phyloP scores from a whole-genome alignment of 2,797 vertebrate genomes.

The Gallinago solitaria region DNA sequence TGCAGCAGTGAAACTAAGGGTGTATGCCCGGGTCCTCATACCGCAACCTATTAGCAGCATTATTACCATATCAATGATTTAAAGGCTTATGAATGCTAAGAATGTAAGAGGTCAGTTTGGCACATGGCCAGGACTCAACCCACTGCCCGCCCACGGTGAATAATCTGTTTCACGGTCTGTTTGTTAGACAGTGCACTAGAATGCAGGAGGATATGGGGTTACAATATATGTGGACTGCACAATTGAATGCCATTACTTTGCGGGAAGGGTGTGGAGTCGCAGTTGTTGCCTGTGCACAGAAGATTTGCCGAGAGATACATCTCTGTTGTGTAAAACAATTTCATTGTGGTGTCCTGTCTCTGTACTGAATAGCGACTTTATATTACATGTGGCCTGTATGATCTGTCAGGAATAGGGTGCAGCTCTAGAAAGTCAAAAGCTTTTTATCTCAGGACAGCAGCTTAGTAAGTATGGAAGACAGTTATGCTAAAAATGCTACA shows the following conservation, averaged over 20 bases:
- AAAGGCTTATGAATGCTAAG: slow-evolving; percentile 41
- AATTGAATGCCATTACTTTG: slow-evolving; percentile 32
- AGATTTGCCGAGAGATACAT: not conserved
- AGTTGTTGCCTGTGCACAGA: not conserved
- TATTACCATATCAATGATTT: slow-evolving; percentile 30
- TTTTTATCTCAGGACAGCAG: not conserved
- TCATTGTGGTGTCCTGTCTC: not conserved
- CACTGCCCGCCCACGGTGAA: slow-evolving; percentile 31
- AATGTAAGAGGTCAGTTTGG: slow-evolving; percentile 54
- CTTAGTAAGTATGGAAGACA: not conserved
- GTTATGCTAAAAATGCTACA: not conserved
- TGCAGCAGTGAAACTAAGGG: not conserved
- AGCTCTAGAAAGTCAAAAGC: not conserved
- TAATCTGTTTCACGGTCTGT: not conserved
- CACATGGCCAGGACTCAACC: not conserved
- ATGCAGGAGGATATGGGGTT: not conserved
- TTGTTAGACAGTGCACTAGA: not conserved
- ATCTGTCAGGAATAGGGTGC: not conserved
- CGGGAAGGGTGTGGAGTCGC: not conserved
- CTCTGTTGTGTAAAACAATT: not conserved
- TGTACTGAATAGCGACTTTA: not conserved
- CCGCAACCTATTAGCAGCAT: not conserved
- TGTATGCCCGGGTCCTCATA: not conserved
- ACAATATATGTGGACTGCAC: not conserved
- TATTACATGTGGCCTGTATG: not conserved